These are phyloP conservation scores for Hystrix cristata DNA, from an alignment of 2,113 vertebrate species.

Conservation along the genomic window DNA sequence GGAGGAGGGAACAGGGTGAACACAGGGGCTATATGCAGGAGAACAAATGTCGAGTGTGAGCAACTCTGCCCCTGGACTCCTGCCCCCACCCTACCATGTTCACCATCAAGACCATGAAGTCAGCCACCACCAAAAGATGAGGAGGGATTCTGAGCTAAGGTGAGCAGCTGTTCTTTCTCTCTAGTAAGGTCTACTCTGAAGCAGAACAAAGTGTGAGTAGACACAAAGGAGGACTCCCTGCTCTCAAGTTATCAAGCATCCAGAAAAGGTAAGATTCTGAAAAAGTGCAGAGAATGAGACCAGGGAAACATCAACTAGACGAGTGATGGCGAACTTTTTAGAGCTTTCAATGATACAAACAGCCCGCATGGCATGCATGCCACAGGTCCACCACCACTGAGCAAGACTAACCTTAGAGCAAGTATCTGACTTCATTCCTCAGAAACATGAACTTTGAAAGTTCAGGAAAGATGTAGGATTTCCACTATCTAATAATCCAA, in stretches of 20 bases:
- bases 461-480: neutral
- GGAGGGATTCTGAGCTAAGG: neutral
- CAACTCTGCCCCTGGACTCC: accelerated
- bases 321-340: neutral
- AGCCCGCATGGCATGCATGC: neutral
- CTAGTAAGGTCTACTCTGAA: neutral
- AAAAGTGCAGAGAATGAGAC: neutral
- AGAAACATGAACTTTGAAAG: neutral
- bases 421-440: neutral
- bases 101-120: neutral
- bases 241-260: neutral
- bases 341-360: neutral
- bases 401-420: neutral
- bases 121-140: neutral
- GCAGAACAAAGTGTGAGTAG: neutral
- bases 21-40: neutral
- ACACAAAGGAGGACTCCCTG: neutral
- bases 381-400: neutral
- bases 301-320: neutral
- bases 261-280: neutral
- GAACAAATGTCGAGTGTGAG: neutral
- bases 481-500: neutral
- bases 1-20: neutral
- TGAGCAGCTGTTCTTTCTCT: neutral
- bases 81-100: accelerated